Base-by-base conservation (phyloP, 2,797 vertebrate genomes). In the Heteromormyrus szaboi region DNA sequence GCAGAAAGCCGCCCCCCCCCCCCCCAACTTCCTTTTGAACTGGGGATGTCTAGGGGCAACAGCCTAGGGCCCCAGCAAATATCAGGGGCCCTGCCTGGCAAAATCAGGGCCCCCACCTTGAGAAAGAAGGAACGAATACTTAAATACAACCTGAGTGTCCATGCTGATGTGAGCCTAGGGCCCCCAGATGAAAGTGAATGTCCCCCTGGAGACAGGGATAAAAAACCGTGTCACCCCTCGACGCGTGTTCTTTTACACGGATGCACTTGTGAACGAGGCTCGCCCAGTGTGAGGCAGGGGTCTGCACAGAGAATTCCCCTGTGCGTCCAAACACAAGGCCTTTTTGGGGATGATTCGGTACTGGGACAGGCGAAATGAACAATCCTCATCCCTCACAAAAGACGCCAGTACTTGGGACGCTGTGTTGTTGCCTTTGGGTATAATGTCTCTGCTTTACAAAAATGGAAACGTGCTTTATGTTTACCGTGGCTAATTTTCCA, bases 381-480 rank as follows among this genome's bases (percentile, higher is more conserved):
- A 6, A n/a, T 83, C 79, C 44, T 4, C 44, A 22, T 46, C 79
- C 2, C 79, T 9, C 46, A 4, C 8, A 83, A 9, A 83, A 46
- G 44, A 83, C 19, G 0, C 1, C 41, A 50, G 50, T 17, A 11
- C 79, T 84, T 25, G 8, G 19, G 22, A 50, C 0, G 1, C 79
- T 81, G 22, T 81, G 37, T 5, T 81, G 37, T 44, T 81, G 37
- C 54, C 4, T 54, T 59, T 33, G 46, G 53, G 81, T 62, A 59
- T 79, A 84, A 88, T 86, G 89, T 59, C 81, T 86, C 89, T 89
- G 86, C 25, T 90, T 79, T 89, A 87, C 89, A 91, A 91, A 44
- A 51, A 37, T 53, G 81, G 81, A 88, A 59, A 88, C 87, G 2
- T 85, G 89, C 91, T 92, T 91, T 85, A 79, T 91, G 89, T 90